Conservation (phyloP, 2,797 vertebrate species). For the Valencia hispanica region DNA sequence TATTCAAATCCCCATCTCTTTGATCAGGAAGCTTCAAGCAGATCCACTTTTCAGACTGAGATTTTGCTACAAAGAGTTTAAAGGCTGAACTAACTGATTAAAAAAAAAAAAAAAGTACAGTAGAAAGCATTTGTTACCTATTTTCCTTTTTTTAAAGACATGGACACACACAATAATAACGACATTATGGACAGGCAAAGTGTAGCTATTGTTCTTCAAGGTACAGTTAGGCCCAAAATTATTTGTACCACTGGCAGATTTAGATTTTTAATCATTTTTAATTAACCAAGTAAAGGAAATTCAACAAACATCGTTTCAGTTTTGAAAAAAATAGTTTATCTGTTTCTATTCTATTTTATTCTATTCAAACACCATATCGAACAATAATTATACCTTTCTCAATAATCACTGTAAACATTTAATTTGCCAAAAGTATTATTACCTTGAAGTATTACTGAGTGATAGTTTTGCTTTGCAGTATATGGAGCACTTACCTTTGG, state of each 20-base stretch:
- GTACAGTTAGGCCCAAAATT: neutral
- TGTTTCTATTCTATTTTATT: no score
- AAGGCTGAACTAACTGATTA: constrained; percentile 40
- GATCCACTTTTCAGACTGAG: constrained; percentile 51
- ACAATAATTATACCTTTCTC: neutral
- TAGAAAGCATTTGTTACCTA: constrained; percentile 18
- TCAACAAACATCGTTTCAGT: neutral
- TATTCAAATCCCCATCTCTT: constrained; percentile 68
- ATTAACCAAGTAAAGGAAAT: neutral
- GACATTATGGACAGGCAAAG: constrained; percentile 16
- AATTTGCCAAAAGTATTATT: neutral
- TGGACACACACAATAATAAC: constrained; percentile 2
- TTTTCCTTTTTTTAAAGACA: constrained; percentile 26
- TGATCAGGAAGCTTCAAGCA: constrained; percentile 78
- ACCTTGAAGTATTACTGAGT: neutral
- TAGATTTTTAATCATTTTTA: neutral
- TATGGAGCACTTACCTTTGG: constrained; percentile 85
- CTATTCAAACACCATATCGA: neutral
- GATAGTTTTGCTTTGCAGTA: neutral
- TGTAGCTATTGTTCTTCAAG: neutral
- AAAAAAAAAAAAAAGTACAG: constrained; percentile 20
- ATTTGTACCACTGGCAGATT: neutral
- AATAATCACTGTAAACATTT: neutral
- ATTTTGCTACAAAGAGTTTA: constrained; percentile 38
- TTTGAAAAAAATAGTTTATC: no score